Evolutionary conservation across 2,113 vertebrate genomes (phyloP).

Genomic region (Pedionomus torquatus): DNA sequence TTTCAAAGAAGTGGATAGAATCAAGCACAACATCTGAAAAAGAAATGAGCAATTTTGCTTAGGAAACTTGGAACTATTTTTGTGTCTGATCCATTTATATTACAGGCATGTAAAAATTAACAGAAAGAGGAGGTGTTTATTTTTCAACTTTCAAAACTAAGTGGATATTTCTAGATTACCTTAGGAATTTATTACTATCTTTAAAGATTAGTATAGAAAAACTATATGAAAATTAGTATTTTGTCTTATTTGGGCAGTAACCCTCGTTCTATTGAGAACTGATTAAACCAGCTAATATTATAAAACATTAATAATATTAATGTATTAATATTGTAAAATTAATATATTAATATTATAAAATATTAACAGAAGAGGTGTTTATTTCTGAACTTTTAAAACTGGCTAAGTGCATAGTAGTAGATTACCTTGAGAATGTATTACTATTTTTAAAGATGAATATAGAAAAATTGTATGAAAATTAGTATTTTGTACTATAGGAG

Average conservation of each 20-base stretch:
- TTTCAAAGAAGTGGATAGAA: not conserved
- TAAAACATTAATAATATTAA: too few relatives aligned
- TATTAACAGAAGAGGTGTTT: not conserved
- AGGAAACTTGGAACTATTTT: not conserved
- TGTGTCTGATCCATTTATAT: not conserved
- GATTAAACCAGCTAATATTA: not conserved
- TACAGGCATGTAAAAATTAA: not conserved
- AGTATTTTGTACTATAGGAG: not conserved
- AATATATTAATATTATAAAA: not conserved
- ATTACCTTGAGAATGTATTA: not conserved
- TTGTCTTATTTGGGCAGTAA: not conserved
- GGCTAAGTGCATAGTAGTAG: not conserved
- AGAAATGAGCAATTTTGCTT: not conserved
- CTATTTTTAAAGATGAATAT: not conserved
- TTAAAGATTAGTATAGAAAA: not conserved
- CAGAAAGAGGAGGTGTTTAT: not conserved
- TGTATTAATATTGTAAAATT: not conserved
- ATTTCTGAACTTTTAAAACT: not conserved
- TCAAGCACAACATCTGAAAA: not conserved
- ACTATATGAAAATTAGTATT: not conserved
- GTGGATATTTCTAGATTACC: not conserved
- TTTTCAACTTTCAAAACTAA: not conserved
- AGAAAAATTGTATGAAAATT: not conserved
- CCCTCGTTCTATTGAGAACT: not conserved
- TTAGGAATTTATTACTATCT: not conserved